Conservation (phyloP, 2,113 vertebrate species). For the Anseranas semipalmata region DNA sequence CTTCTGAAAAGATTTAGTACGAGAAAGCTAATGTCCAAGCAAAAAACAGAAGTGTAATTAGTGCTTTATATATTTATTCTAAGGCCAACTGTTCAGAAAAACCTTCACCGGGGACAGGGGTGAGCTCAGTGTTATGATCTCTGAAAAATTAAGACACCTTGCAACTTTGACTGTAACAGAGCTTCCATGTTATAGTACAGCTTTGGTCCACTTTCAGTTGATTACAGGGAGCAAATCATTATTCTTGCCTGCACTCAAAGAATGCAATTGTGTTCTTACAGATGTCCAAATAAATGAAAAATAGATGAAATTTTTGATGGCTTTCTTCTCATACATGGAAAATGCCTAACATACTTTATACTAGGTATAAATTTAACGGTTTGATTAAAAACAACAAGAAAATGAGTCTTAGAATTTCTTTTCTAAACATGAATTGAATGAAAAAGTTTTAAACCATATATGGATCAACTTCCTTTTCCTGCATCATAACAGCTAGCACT, state of each 20-base stretch:
- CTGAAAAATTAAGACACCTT: background rate
- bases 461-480: background rate
- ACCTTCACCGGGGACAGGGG: background rate
- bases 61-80: background rate
- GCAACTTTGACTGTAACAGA: background rate
- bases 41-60: background rate
- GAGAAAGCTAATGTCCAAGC: background rate
- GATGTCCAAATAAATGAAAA: background rate
- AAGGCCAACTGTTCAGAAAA: background rate
- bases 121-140: background rate
- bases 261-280: background rate
- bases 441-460: background rate
- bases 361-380: background rate
- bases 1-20: background rate
- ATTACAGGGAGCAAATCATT: background rate
- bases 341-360: background rate
- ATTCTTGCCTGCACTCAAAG: background rate
- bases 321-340: background rate
- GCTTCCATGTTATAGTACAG: background rate
- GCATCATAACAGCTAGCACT: background rate
- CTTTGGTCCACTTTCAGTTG: background rate
- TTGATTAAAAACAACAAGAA: background rate
- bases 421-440: background rate
- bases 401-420: background rate
- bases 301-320: background rate